A percentile compares a stretch with the other conserved stretches of the same genome.
phyloP scores from a whole-genome alignment of 2,113 vertebrate genomes.

The Phycodurus eques region DNA sequence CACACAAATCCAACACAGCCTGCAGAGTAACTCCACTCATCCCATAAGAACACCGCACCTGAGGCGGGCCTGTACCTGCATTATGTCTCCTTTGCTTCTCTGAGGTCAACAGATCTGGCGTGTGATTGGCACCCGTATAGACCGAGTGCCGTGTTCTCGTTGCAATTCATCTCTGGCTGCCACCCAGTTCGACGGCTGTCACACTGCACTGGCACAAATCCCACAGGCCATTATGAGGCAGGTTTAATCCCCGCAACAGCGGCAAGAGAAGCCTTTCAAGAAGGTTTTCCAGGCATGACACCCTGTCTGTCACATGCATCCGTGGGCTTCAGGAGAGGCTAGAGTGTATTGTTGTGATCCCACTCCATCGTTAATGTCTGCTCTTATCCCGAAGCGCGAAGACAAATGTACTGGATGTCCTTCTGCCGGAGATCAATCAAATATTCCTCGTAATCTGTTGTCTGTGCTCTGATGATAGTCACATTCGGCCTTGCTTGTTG shows the following conservation, averaged over 20 bases:
- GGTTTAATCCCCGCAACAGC: conserved; percentile 65
- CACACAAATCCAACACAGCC: conserved; percentile 12
- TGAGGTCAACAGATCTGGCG: conserved; percentile 51
- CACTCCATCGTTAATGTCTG: conserved; percentile 57
- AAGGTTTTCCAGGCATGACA: conserved; percentile 60
- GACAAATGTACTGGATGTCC: conserved; percentile 48
- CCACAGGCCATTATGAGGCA: conserved; percentile 69
- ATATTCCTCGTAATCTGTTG: conserved; percentile 35
- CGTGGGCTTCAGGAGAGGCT: conserved; percentile 42
- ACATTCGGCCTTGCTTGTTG: conserved; percentile 15
- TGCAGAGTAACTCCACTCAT: neutral
- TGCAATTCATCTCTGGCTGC: conserved; percentile 58
- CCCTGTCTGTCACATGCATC: conserved; percentile 64
- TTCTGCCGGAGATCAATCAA: conserved; percentile 44
- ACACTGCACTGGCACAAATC: conserved; percentile 64
- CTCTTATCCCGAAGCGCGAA: conserved; percentile 42
- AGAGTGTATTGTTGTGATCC: conserved; percentile 45
- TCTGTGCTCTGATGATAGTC: conserved; percentile 10
- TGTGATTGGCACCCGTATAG: conserved; percentile 62
- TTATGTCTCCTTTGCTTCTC: conserved; percentile 28
- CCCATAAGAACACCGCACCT: conserved; percentile 28
- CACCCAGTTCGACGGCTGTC: conserved; percentile 67
- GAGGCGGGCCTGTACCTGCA: conserved; percentile 33
- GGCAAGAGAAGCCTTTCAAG: conserved; percentile 59
- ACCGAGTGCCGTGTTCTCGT: conserved; percentile 52